These are phyloP conservation scores for Spodoptera littoralis DNA, from an alignment of 2,888 invertebrate genomes.

Conservation along the genomic window DNA sequence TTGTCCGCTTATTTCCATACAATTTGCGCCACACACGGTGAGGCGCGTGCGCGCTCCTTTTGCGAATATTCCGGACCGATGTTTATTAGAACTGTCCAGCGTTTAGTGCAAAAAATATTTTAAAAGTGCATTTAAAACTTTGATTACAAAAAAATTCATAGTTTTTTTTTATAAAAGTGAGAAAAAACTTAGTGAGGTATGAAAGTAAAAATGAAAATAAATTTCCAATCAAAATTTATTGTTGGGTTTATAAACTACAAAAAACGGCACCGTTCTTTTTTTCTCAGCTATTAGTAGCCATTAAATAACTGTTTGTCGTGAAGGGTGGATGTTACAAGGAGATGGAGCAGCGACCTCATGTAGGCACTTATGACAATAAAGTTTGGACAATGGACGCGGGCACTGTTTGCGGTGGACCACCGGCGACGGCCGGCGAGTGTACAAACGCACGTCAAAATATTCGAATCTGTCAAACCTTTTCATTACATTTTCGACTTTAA, in stretches of 20 bases:
- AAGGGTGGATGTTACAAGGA: conserved; percentile 40
- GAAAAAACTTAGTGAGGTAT: no score
- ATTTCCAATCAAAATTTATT: no score
- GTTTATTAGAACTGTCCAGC: conserved; percentile 31
- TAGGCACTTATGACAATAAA: conserved; percentile 75
- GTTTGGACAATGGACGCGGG: conserved; percentile 76
- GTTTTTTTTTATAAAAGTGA: no score
- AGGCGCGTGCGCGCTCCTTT: conserved; percentile 67
- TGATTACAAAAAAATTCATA: no score
- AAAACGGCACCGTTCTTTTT: conserved; percentile 41
- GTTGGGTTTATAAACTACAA: neutral
- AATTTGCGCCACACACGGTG: conserved; percentile 82
- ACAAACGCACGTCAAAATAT: neutral
- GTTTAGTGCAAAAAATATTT: conserved; percentile 12
- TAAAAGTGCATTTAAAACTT: conserved; percentile 13
- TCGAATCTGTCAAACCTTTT: no score
- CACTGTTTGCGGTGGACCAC: conserved; percentile 83
- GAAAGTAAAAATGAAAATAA: no score
- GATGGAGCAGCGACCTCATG: conserved; percentile 59
- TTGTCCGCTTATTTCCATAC: conserved; percentile 79
- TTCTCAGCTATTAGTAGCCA: conserved; percentile 39
- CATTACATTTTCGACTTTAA: no score
- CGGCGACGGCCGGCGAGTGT: conserved; percentile 64
- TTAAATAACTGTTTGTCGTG: conserved; percentile 40
- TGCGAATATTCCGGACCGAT: conserved; percentile 59